Evolutionary conservation across 1,140 invertebrate genomes (phyloP), one percentile per base, ranked within the genome.

Genomic region (Eufriesea mexicana): DNA sequence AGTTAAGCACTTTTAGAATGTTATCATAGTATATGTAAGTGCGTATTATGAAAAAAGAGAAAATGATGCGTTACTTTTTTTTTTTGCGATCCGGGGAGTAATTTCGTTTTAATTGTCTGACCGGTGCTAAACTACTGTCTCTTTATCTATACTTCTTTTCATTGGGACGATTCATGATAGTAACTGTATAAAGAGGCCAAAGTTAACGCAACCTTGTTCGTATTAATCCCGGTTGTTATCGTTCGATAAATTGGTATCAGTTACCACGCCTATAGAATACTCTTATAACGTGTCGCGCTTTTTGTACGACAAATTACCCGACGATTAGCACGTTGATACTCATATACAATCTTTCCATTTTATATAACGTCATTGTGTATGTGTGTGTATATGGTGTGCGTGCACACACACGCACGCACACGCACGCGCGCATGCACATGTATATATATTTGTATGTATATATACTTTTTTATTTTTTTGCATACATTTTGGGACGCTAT

Each of bases 61-160:
- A 49, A 35, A 71, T 18, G 12, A n/a, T n/a, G 12, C 10, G 64
- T 78, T 68, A 35, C 45, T 70, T 59, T 12, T 51, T 70, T 77
- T 12, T 51, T 70, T 77, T 54, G 9, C 20, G n/a, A 66, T 51
- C 20, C 62, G 9, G 28, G 35, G n/a, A 77, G 20, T 25, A 8
- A 35, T 25, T 51, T 35, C 28, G 5, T 71, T 25, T 79, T 57
- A 18, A 51, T 84, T 54, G 16, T 64, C n/a, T 25, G 25, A 76
- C 66, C 55, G 83, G 83, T 86, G 85, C 83, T 76, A 49, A 35
- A 62, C 57, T 68, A 45, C 47, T 18, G 35, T 85, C 45, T 84
- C 28, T 55, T 23, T 71, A 42, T 72, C 49, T 51, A 7, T 72
- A 8, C 20, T 45, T 70, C 66, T 28, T 70, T 74, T 62, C 20